Conservation (phyloP, 2,113 vertebrate species). For the Odocoileus hemionus region DNA sequence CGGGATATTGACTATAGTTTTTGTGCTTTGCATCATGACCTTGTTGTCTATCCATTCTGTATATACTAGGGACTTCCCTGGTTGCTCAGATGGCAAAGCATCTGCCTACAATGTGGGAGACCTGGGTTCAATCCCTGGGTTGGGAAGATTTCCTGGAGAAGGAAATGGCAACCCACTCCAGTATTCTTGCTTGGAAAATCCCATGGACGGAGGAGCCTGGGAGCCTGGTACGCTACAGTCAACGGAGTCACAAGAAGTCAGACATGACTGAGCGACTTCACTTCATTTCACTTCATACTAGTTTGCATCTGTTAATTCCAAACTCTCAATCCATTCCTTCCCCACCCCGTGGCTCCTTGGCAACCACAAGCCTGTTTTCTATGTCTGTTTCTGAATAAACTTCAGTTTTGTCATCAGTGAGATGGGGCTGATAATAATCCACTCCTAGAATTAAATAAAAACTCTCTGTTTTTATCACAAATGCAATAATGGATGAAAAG, state of each 20-base stretch:
- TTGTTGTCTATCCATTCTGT: background rate
- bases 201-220: background rate
- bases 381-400: background rate
- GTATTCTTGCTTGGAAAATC: background rate
- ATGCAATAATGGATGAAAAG: background rate
- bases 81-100: background rate
- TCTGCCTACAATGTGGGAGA: background rate
- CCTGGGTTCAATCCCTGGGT: rapidly evolving
- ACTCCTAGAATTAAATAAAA: background rate
- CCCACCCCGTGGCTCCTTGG: background rate
- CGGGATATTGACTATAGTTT: background rate
- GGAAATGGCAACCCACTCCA: background rate
- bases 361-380: background rate
- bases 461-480: background rate
- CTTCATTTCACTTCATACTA: background rate
- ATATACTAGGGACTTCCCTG: background rate
- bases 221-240: background rate
- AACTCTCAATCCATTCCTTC: background rate
- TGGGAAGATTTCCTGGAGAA: background rate
- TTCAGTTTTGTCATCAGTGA: background rate
- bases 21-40: background rate
- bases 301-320: background rate
- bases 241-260: background rate
- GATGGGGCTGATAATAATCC: background rate
- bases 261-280: background rate